Percentiles rank a stretch among this genome's conserved stretches.
Conservation (phyloP, 2,888 invertebrate genomes). For the Hipparchia sbordonii region DNA sequence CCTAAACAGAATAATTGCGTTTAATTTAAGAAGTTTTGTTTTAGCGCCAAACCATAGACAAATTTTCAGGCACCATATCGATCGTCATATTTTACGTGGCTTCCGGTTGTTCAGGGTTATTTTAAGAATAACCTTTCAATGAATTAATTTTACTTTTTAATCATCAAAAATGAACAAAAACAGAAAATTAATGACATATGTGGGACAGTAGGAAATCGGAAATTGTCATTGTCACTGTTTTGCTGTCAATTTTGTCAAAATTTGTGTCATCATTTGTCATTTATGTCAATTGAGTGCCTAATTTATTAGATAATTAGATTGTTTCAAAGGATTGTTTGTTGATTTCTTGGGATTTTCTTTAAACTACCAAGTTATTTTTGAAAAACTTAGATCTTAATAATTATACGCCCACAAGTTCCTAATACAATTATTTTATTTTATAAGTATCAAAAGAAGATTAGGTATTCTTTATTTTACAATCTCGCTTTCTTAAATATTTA, state of each 20-base stretch:
- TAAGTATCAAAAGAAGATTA: no score
- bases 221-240: slow-evolving; percentile 47
- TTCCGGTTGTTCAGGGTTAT: slow-evolving; percentile 49
- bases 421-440: no score
- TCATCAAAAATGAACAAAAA: slow-evolving; percentile 15
- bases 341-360: no score
- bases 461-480: no score
- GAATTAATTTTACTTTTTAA: slow-evolving; percentile 8
- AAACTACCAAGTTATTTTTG: no score
- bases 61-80: slow-evolving; percentile 43
- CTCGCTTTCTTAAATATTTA: no score
- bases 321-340: no score
- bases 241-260: slow-evolving; percentile 48
- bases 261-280: slow-evolving; percentile 41
- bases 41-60: slow-evolving; percentile 40
- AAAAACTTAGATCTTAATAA: no score
- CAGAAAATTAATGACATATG: slow-evolving; percentile 10
- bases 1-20: not conserved
- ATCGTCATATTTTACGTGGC: slow-evolving; percentile 45
- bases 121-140: slow-evolving; percentile 42
- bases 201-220: slow-evolving; percentile 13
- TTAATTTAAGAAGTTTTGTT: not conserved
- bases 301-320: not conserved
- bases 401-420: no score
- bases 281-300: slow-evolving; percentile 38